Evolutionary conservation across 2,797 vertebrate genomes (phyloP).

Genomic region (Otolemur crassicaudatus): DNA sequence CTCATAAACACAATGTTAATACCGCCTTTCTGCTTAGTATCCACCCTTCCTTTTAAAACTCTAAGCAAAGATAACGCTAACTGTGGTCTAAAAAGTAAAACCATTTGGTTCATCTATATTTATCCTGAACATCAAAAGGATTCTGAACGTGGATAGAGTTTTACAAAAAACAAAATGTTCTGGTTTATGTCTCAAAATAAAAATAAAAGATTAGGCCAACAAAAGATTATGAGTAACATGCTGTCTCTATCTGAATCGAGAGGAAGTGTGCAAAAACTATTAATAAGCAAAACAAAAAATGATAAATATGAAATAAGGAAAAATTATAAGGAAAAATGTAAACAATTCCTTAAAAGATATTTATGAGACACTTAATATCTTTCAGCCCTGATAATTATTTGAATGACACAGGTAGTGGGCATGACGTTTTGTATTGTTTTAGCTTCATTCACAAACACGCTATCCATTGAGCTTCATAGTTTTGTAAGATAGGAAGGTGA

Average conservation of each 20-base stretch:
- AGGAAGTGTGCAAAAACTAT: neutral
- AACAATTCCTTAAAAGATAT: neutral
- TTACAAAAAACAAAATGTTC: conserved; percentile 36
- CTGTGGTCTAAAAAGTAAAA: neutral
- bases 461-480: neutral
- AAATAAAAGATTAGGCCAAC: conserved; percentile 50
- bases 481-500: neutral
- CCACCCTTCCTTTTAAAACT: neutral
- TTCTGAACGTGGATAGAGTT: neutral
- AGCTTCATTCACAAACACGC: neutral
- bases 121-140: conserved; percentile 64
- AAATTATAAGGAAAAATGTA: conserved; percentile 37
- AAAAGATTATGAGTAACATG: neutral
- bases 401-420: neutral
- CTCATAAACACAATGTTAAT: neutral
- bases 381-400: neutral
- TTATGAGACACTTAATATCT: neutral
- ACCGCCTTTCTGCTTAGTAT: neutral
- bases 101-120: neutral
- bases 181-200: conserved; percentile 61
- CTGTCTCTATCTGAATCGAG: neutral
- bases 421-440: neutral
- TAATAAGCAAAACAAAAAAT: conserved; percentile 14
- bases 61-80: conserved; percentile 6
- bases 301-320: neutral